Evolutionary conservation across 2,888 invertebrate genomes (phyloP), one percentile per base, ranked within the genome.

Genomic region (Erannis defoliaria): DNA sequence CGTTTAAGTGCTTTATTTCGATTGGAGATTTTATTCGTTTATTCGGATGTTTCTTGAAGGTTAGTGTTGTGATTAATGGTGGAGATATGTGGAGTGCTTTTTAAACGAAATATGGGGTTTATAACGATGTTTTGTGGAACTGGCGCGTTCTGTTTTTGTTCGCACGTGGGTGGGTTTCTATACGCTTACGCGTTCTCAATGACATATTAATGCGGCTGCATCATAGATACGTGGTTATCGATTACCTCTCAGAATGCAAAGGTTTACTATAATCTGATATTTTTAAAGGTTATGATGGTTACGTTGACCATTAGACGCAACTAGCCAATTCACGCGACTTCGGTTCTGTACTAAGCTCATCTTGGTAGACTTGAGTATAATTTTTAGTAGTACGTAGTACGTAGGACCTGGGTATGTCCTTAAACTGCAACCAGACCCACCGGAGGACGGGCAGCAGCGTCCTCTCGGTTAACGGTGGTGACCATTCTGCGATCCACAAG

Each of bases 1-100:
- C 81, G 89, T 81, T 92, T 92, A 93, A 93, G 93, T 93, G 93
- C 90, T 93, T 92, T 91, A 92, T 93, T 93, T 89, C 92, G 91
- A 92, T 91, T 91, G 91, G 84, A 89, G 90, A 92, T 91, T 91
- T 55, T 55, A 62, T 62, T 62, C 62, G 62, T 56, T 92, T 91
- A 90, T 91, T 89, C 88, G 89, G 90, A 90, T 91, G 91, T 90
- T 78, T 78, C 89, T 87, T 87, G 91, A 91, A 91, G 91, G 91
- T 67, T 56, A 56, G 51, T 56, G 53, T 48, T 90, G 91, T 93
- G 93, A 93, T 93, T 91, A 93, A 93, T 93, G 91, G 88, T 72
- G 78, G 81, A 86, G 93, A 93, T 93, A 92, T 89, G 88, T 89
- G 85, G 88, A 90, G 89, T 89, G 90, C 88, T 90, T 91, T 93